These are phyloP conservation scores for Oxyura jamaicensis DNA, from an alignment of 2,113 vertebrate genomes.

Conservation along the genomic window DNA sequence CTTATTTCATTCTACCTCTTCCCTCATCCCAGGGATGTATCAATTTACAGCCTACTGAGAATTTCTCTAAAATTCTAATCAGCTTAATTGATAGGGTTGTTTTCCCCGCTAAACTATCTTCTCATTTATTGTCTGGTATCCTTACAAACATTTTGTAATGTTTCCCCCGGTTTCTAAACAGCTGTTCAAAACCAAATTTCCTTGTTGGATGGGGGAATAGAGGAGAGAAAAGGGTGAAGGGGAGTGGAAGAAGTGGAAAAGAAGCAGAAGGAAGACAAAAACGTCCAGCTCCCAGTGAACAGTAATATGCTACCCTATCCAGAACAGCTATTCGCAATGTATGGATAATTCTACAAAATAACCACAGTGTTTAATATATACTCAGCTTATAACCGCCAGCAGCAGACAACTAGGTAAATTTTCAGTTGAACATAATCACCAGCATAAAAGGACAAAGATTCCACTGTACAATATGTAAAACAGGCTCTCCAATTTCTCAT, in stretches of 20 bases:
- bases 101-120: background rate
- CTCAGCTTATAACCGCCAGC: background rate
- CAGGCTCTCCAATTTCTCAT: background rate
- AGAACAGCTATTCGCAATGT: background rate
- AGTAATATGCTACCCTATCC: background rate
- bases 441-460: background rate
- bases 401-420: background rate
- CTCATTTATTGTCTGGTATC: background rate
- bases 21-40: background rate
- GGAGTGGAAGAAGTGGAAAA: background rate
- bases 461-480: background rate
- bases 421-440: background rate
- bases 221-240: background rate
- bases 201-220: background rate
- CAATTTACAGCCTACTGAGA: conserved; percentile 8
- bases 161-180: background rate
- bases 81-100: background rate
- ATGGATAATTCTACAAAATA: background rate
- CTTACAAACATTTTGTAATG: background rate
- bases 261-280: background rate
- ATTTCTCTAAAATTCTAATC: background rate
- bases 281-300: background rate
- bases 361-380: background rate
- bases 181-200: background rate
- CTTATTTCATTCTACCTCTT: background rate